phyloP scores from a whole-genome alignment of 2,888 invertebrate genomes.

The Heteromurus nitidus region DNA sequence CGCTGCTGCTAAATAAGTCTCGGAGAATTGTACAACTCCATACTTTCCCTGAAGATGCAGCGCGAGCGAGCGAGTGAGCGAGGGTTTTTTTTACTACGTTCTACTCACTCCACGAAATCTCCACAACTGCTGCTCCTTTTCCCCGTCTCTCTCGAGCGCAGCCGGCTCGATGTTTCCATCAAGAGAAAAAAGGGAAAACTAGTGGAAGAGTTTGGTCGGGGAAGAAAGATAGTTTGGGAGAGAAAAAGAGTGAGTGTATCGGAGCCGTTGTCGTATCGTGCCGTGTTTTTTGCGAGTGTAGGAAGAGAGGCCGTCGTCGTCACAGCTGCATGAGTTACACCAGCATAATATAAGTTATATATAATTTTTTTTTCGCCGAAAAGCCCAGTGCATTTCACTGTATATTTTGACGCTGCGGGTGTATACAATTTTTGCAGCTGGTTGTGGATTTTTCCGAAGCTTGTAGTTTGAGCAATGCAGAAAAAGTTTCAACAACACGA shows the following conservation, averaged over 20 bases:
- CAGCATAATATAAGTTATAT: not conserved
- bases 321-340: not conserved
- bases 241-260: not conserved
- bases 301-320: not conserved
- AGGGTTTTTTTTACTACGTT: too few species aligned
- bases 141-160: not conserved
- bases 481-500: too few species aligned
- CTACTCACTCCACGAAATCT: not conserved
- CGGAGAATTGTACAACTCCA: constrained; percentile 45
- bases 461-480: not conserved
- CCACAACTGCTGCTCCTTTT: constrained; percentile 5
- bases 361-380: not conserved
- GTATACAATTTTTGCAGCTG: constrained; percentile 23
- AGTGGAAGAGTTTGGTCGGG: constrained; percentile 5
- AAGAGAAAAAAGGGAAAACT: not conserved
- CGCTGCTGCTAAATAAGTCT: constrained; percentile 32
- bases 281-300: not conserved
- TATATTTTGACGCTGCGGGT: constrained; percentile 5
- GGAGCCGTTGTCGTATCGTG: not conserved
- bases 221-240: constrained; percentile 1
- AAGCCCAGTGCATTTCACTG: not conserved
- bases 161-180: too few species aligned
- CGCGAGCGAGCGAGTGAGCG: not conserved
- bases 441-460: not conserved
- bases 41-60: constrained; percentile 32